Conservation (phyloP, 2,888 invertebrate genomes). For the Aleiodes alternator region DNA sequence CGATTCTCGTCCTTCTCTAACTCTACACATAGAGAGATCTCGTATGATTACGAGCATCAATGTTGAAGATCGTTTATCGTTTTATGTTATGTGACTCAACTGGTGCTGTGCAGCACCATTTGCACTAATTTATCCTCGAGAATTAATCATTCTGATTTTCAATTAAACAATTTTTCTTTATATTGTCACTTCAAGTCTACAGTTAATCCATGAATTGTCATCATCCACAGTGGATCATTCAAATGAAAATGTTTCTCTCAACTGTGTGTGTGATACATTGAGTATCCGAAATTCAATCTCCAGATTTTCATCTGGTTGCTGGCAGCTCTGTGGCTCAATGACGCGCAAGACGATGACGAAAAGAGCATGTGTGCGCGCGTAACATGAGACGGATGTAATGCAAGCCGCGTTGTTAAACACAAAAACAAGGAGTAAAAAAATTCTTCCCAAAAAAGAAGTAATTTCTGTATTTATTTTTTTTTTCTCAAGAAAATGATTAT, state of each 20-base stretch:
- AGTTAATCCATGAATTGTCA: too few species aligned
- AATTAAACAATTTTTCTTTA: too few species aligned
- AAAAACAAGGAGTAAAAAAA: constrained; percentile 55
- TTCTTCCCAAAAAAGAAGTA: background rate
- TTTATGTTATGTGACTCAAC: constrained; percentile 2
- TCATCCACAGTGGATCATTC: too few species aligned
- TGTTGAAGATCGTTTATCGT: background rate
- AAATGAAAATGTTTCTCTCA: background rate
- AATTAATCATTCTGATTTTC: too few species aligned
- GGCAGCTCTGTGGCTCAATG: background rate
- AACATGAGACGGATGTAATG: constrained; percentile 74
- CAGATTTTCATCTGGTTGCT: background rate
- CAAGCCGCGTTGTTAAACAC: constrained; percentile 73
- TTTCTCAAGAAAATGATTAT: background rate
- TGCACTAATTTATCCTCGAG: too few species aligned
- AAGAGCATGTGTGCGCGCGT: constrained; percentile 51
- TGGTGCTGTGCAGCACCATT: too few species aligned
- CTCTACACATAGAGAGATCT: constrained; percentile 15
- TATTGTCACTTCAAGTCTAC: too few species aligned
- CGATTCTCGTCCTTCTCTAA: constrained; percentile 28
- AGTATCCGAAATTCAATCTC: constrained; percentile 36
- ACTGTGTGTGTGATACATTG: background rate
- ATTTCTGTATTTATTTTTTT: background rate
- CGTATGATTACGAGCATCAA: too few species aligned
- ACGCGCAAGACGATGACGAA: background rate